A percentile compares a stretch with the other conserved stretches of the same genome.
Evolutionary conservation across 2,888 invertebrate genomes (phyloP).

Genomic region (Pseudococcus longispinus): DNA sequence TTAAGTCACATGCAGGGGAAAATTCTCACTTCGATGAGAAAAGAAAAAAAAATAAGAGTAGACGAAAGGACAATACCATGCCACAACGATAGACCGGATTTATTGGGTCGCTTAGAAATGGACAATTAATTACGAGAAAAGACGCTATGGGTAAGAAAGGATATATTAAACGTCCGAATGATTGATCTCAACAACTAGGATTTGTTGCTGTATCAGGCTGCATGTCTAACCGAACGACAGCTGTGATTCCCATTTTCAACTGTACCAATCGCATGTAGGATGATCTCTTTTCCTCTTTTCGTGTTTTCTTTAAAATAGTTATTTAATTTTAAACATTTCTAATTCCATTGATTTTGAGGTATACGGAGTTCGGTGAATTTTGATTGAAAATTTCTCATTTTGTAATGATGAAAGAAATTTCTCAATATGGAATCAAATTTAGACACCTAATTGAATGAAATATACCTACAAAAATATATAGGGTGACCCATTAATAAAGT

Average conservation of each 20-base stretch:
- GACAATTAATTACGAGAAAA: slow-evolving; percentile 42
- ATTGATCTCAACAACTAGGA: slow-evolving; percentile 33
- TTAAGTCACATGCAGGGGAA: not conserved
- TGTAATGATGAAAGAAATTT: no score
- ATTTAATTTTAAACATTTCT: not conserved
- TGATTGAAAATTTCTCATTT: no score
- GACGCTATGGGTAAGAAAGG: slow-evolving; percentile 23
- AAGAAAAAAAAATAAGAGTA: not conserved
- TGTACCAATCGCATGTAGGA: not conserved
- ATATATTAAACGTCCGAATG: slow-evolving; percentile 43
- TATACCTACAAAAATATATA: no score
- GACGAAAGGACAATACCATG: not conserved
- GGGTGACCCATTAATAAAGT: no score
- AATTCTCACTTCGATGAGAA: not conserved
- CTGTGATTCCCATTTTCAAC: slow-evolving; percentile 14
- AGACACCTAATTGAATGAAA: no score
- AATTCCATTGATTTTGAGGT: not conserved
- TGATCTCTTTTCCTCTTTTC: not conserved
- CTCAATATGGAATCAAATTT: no score
- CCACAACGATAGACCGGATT: not conserved
- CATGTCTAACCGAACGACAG: slow-evolving; percentile 12
- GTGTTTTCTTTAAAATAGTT: not conserved
- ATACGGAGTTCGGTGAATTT: not conserved
- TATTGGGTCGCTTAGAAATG: not conserved
- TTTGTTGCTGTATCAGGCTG: slow-evolving; percentile 23